phyloP scores from a whole-genome alignment of 1,140 invertebrate species.

The Muscidifurax raptorellus region DNA sequence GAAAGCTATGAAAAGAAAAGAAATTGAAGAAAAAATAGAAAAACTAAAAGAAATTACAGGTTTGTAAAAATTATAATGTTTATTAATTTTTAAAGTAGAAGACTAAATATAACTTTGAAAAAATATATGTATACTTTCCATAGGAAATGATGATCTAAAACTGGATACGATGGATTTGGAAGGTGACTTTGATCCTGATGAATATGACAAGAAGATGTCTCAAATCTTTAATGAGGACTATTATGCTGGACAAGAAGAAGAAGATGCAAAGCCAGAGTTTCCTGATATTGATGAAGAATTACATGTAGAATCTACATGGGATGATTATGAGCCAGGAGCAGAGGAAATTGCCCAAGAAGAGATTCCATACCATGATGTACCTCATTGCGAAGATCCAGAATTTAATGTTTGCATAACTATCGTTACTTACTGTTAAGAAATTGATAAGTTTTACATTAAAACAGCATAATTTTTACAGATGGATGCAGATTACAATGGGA shows the following conservation, averaged over 20 bases:
- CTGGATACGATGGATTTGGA: conserved; percentile 80
- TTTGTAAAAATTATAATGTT: conserved; percentile 67
- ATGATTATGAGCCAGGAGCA: conserved; percentile 78
- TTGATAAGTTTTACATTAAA: background rate
- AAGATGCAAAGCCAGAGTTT: conserved; percentile 88
- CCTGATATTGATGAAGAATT: conserved; percentile 87
- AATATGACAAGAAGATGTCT: conserved; percentile 92
- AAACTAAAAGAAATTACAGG: conserved; percentile 94
- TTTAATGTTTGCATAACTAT: conserved; percentile 78
- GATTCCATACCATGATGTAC: conserved; percentile 63
- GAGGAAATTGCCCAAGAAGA: conserved; percentile 65
- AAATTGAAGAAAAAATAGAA: conserved; percentile 92
- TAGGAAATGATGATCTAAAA: conserved; percentile 79
- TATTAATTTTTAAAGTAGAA: background rate
- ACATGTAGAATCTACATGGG: conserved; percentile 85
- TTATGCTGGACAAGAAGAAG: conserved; percentile 84
- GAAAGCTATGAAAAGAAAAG: conserved; percentile 91
- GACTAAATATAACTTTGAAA: background rate
- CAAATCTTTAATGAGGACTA: conserved; percentile 91
- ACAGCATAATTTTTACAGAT: conserved; percentile 78
- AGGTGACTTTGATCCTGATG: conserved; percentile 94
- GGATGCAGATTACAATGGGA: conserved; percentile 90
- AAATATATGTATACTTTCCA: conserved; percentile 31
- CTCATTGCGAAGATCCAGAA: conserved; percentile 86
- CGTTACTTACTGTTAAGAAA: conserved; percentile 28